Evolutionary conservation across 2,888 invertebrate species (phyloP).

Genomic region (Pecten maximus): DNA sequence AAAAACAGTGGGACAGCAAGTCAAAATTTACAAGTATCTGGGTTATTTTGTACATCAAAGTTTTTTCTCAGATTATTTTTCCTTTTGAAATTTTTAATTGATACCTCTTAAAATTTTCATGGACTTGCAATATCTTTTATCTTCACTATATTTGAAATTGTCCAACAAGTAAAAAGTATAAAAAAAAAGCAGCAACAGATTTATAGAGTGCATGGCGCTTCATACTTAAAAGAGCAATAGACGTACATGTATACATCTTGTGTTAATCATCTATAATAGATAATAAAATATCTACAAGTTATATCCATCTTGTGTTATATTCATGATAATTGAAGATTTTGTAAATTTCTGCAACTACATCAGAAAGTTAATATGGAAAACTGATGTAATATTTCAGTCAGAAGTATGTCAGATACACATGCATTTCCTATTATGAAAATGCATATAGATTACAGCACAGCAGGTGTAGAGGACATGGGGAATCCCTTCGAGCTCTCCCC

Average conservation of each 20-base stretch:
- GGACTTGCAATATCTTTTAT: constrained; percentile 5
- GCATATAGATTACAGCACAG: background rate
- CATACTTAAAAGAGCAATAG: background rate
- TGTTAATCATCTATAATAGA: too few relatives aligned
- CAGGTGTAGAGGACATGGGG: background rate
- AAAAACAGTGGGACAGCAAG: background rate
- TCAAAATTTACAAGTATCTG: background rate
- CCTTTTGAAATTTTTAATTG: background rate
- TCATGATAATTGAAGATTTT: background rate
- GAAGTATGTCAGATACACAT: constrained; percentile 16
- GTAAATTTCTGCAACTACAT: background rate
- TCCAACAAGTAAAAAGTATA: background rate
- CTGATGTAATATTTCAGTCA: background rate
- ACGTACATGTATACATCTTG: background rate
- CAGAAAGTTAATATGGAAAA: background rate
- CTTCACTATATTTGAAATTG: background rate
- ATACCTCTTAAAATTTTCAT: background rate
- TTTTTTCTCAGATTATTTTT: constrained; percentile 6
- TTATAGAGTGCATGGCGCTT: background rate
- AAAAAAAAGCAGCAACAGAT: background rate
- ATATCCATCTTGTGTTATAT: background rate
- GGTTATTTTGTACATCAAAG: background rate
- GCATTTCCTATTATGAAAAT: background rate
- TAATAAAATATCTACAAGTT: too few relatives aligned
- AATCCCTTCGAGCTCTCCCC: background rate